These are phyloP conservation scores for Drosophila rubida DNA, from an alignment of 2,888 invertebrate species.

Conservation along the genomic window DNA sequence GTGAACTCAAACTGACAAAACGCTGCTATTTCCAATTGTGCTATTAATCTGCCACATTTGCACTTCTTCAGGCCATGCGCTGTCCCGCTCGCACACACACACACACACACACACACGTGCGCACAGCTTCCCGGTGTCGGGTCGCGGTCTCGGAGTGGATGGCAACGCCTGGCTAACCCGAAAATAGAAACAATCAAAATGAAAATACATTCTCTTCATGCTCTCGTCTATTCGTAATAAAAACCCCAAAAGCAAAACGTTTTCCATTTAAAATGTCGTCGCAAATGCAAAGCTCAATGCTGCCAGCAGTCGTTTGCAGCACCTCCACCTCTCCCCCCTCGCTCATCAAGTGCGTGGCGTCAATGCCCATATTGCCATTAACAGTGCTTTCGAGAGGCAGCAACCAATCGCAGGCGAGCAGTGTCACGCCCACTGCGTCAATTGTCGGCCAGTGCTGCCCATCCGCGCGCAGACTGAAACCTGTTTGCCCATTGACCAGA, in stretches of 20 bases:
- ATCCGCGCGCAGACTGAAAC: slow-evolving; percentile 55
- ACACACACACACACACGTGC: slow-evolving; percentile 13
- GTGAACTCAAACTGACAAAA: slow-evolving; percentile 77
- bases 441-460: slow-evolving; percentile 76
- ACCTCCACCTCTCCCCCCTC: neutral
- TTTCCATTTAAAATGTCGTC: slow-evolving; percentile 84
- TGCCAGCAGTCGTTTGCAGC: neutral
- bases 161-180: slow-evolving; percentile 59
- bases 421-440: slow-evolving; percentile 62
- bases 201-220: slow-evolving; percentile 76
- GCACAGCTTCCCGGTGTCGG: slow-evolving; percentile 7
- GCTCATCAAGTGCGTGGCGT: neutral
- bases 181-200: slow-evolving; percentile 80
- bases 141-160: neutral
- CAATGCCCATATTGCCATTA: neutral
- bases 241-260: slow-evolving; percentile 83
- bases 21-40: slow-evolving; percentile 80
- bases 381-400: slow-evolving; percentile 16
- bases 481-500: slow-evolving; percentile 52
- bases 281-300: slow-evolving; percentile 50
- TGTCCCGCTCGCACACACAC: slow-evolving; percentile 28
- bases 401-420: slow-evolving; percentile 57
- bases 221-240: slow-evolving; percentile 68
- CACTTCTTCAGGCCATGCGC: slow-evolving; percentile 65
- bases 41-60: slow-evolving; percentile 84